phyloP scores from a whole-genome alignment of 53 echinoderm and acorn worm species.

The Arbacia lixula region DNA sequence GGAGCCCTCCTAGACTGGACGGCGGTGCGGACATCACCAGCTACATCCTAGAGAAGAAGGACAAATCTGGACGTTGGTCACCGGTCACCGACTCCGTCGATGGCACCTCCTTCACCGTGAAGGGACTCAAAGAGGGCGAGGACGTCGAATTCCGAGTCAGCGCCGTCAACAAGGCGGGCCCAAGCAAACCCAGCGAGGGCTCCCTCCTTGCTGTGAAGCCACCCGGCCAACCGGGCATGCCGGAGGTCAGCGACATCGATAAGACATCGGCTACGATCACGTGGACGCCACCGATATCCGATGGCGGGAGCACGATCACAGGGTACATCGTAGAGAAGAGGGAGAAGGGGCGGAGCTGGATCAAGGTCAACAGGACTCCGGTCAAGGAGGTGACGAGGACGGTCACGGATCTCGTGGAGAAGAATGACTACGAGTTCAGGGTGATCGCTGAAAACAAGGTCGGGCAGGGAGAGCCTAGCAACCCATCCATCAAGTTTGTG shows the following conservation, averaged over 20 bases:
- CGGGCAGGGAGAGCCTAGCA: constrained; percentile 82
- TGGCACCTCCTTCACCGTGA: constrained; percentile 74
- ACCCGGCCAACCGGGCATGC: constrained; percentile 84
- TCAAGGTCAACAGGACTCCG: constrained; percentile 75
- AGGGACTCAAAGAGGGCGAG: constrained; percentile 83
- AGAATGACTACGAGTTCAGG: constrained; percentile 87
- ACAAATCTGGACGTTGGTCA: constrained; percentile 80
- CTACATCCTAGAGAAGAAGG: constrained; percentile 92
- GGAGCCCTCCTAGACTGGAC: constrained; percentile 83
- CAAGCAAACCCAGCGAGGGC: constrained; percentile 76
- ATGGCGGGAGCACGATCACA: constrained; percentile 79
- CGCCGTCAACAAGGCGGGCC: constrained; percentile 88
- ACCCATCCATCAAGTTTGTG: constrained; percentile 72
- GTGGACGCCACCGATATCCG: constrained; percentile 77
- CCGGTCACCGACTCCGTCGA: constrained; percentile 66
- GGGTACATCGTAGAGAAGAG: constrained; percentile 89
- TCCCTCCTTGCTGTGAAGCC: constrained; percentile 67
- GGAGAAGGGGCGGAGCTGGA: constrained; percentile 84
- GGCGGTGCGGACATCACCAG: constrained; percentile 86
- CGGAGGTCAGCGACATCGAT: constrained; percentile 69
- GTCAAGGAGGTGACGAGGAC: constrained; percentile 66
- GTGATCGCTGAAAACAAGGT: constrained; percentile 91
- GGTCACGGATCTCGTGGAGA: constrained; percentile 74
- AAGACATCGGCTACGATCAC: constrained; percentile 70
- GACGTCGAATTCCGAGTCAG: constrained; percentile 83